Percentiles rank a stretch among this genome's conserved stretches.
Conservation (phyloP, 2,113 vertebrate genomes). For the Varanus salvator region DNA sequence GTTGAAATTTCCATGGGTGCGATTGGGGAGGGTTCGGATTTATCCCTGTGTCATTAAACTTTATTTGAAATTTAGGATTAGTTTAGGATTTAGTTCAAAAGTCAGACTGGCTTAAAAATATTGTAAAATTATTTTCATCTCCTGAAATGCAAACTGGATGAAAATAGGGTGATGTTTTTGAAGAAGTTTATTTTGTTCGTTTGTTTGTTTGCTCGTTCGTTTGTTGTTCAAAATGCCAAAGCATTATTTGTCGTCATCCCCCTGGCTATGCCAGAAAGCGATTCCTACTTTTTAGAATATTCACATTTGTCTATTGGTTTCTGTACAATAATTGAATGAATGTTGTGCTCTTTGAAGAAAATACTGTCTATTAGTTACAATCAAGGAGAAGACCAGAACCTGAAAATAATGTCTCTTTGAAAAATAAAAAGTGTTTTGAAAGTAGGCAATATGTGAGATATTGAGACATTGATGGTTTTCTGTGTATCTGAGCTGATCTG, state of each 20-base stretch:
- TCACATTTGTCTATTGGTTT: constrained; percentile 71
- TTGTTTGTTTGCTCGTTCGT: constrained; percentile 18
- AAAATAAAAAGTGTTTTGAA: constrained; percentile 57
- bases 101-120: constrained; percentile 70
- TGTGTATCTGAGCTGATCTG: constrained; percentile 62
- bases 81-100: constrained; percentile 69
- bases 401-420: constrained; percentile 58
- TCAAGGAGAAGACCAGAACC: constrained; percentile 33
- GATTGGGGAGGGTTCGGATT: constrained; percentile 28
- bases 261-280: constrained; percentile 54
- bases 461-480: constrained; percentile 61
- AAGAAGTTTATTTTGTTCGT: constrained; percentile 50
- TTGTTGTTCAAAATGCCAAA: constrained; percentile 84
- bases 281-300: constrained; percentile 77
- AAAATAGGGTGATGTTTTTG: constrained; percentile 69
- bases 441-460: constrained; percentile 53
- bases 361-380: constrained; percentile 51
- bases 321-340: constrained; percentile 75
- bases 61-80: constrained; percentile 74
- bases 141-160: constrained; percentile 73
- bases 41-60: constrained; percentile 77
- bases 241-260: constrained; percentile 67
- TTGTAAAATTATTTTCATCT: constrained; percentile 72
- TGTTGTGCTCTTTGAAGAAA: constrained; percentile 76
- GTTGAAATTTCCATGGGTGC: constrained; percentile 61